Conservation (phyloP, 1,140 invertebrate species). For the Cecropterus lyciades region DNA sequence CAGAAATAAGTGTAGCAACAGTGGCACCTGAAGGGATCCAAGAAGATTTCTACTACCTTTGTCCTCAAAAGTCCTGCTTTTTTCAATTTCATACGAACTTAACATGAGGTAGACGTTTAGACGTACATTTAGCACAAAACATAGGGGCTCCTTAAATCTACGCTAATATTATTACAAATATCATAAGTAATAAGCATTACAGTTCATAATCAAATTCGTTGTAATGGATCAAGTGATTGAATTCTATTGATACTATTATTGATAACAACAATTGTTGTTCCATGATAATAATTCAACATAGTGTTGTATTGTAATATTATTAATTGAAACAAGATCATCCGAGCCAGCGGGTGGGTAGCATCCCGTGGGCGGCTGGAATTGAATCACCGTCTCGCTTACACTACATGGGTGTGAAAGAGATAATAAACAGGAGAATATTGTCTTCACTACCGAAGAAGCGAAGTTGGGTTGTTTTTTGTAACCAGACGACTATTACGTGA, state of each 20-base stretch:
- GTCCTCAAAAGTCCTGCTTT: too few species aligned
- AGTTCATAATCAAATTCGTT: background rate
- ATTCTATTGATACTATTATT: background rate
- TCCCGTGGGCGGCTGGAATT: conserved; percentile 58
- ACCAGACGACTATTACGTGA: conserved; percentile 1
- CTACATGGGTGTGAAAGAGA: conserved; percentile 36
- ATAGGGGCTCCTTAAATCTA: background rate
- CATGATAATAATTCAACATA: conserved; percentile 14
- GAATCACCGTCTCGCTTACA: conserved; percentile 45
- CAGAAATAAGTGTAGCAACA: too few species aligned
- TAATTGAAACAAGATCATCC: conserved; percentile 69
- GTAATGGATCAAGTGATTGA: background rate
- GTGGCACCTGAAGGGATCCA: too few species aligned
- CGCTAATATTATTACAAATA: background rate
- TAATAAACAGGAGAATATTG: conserved; percentile 39
- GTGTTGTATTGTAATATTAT: conserved; percentile 48
- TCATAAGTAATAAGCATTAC: background rate
- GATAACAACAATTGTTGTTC: background rate
- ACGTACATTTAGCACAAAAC: background rate
- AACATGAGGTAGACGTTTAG: too few species aligned
- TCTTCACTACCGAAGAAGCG: conserved; percentile 37
- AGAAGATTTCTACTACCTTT: too few species aligned
- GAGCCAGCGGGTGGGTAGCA: conserved; percentile 51
- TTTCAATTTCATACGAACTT: too few species aligned
- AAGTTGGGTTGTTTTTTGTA: conserved; percentile 23